A percentile compares a stretch with the other conserved stretches of the same genome.
Evolutionary conservation across 2,888 invertebrate genomes (phyloP).

Genomic region (Tetrapedia diversipes): DNA sequence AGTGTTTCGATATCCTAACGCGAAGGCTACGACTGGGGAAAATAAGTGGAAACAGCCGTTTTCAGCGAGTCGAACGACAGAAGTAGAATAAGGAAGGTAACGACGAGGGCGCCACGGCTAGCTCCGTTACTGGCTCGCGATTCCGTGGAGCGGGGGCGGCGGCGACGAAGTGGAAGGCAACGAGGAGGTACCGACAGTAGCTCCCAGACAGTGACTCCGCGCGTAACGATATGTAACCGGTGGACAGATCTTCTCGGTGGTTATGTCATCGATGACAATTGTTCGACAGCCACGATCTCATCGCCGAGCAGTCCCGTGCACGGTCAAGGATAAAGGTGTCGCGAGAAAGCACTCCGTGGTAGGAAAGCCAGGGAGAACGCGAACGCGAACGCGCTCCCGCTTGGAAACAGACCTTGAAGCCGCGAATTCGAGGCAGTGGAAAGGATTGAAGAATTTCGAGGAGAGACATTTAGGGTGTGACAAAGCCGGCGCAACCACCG

Average conservation of each 20-base stretch:
- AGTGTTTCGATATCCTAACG: background rate
- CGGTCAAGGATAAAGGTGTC: slow-evolving; percentile 20
- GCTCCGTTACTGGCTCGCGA: slow-evolving; percentile 62
- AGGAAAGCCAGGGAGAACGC: background rate
- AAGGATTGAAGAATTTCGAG: slow-evolving; percentile 47
- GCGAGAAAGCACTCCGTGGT: background rate
- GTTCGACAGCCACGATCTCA: background rate
- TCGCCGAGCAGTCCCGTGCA: background rate
- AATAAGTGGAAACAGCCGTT: background rate
- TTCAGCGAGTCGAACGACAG: too few relatives aligned
- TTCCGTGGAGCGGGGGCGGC: slow-evolving; percentile 67
- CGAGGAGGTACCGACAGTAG: slow-evolving; percentile 77
- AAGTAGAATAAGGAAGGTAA: background rate
- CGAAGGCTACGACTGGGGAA: background rate
- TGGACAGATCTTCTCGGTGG: slow-evolving; percentile 43
- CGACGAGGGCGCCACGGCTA: slow-evolving; percentile 22
- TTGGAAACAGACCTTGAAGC: slow-evolving; percentile 22
- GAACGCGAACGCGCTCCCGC: background rate
- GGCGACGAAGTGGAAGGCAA: slow-evolving; percentile 73
- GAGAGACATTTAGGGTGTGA: slow-evolving; percentile 48
- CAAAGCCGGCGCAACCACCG: slow-evolving; percentile 35
- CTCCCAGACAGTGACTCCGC: slow-evolving; percentile 78
- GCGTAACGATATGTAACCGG: slow-evolving; percentile 66
- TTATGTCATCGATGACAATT: slow-evolving; percentile 73
- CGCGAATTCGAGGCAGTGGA: slow-evolving; percentile 4